Conservation (phyloP, 2,888 invertebrate genomes). For the Protula sp. region DNA sequence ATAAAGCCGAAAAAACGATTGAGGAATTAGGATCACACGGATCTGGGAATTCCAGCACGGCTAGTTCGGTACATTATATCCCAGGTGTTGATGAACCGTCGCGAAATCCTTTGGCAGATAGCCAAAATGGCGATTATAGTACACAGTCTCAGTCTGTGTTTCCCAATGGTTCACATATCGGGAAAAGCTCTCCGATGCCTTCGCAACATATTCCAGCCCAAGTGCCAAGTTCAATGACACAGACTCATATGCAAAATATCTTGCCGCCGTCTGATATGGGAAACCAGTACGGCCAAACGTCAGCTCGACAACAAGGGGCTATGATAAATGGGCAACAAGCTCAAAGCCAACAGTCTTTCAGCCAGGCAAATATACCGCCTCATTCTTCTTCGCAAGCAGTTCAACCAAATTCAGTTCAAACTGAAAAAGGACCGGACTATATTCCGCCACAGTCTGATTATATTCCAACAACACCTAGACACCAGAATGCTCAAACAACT, state of each 20-base stretch:
- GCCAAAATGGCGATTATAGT: neutral
- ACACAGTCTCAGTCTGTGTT: neutral
- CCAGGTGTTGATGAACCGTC: slow-evolving; percentile 47
- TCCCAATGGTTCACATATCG: neutral
- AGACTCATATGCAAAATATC: neutral
- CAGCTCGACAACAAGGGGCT: too few relatives aligned
- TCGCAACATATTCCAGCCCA: neutral
- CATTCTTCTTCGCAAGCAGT: neutral
- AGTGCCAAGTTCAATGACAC: neutral
- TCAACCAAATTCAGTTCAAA: neutral
- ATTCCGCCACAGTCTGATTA: neutral
- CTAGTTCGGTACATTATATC: slow-evolving; percentile 48
- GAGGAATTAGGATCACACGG: slow-evolving; percentile 16
- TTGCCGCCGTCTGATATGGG: too few relatives aligned
- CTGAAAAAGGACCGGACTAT: neutral
- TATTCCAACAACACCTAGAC: neutral
- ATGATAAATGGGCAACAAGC: neutral
- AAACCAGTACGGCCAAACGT: too few relatives aligned
- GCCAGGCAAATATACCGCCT: neutral
- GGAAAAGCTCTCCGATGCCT: neutral
- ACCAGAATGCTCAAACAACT: neutral
- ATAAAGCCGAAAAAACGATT: neutral
- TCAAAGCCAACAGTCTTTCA: neutral
- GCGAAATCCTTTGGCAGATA: slow-evolving; percentile 37
- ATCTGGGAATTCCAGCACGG: slow-evolving; percentile 48